Conservation (phyloP, 2,797 vertebrate genomes). For the Fistularia commersonii region DNA sequence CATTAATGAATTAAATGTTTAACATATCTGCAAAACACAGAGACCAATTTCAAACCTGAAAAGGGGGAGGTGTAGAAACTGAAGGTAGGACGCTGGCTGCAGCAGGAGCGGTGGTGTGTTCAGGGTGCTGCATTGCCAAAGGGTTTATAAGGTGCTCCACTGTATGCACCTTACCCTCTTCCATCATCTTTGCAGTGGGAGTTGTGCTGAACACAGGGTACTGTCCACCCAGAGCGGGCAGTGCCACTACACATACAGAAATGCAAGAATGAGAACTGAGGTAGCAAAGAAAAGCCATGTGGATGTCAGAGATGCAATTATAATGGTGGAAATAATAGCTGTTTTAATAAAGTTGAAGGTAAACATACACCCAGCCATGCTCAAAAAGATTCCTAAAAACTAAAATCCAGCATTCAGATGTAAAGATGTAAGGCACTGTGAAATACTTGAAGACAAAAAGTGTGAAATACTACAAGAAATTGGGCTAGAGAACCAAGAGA, state of each 20-base stretch:
- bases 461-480: conserved; percentile 1
- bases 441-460: neutral
- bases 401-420: too few species aligned
- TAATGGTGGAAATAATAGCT: too few species aligned
- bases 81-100: conserved; percentile 82
- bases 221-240: conserved; percentile 86
- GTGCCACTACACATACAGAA: conserved; percentile 80
- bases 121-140: conserved; percentile 86
- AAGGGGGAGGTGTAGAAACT: conserved; percentile 93
- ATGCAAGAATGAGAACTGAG: conserved; percentile 32
- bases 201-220: conserved; percentile 91
- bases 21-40: neutral
- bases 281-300: conserved; percentile 15
- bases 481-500: neutral
- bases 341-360: neutral
- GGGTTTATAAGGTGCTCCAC: conserved; percentile 96
- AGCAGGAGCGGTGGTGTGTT: conserved; percentile 74
- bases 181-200: conserved; percentile 87
- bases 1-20: too few species aligned
- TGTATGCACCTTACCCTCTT: conserved; percentile 92
- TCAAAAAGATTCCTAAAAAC: conserved; percentile 12
- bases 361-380: conserved; percentile 21
- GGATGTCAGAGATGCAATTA: too few species aligned
- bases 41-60: conserved; percentile 80
- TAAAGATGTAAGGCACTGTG: too few species aligned